Evolutionary conservation across 2,888 invertebrate species (phyloP), one percentile per base, ranked within the genome.

Genomic region (Heterodera filipjevi): DNA sequence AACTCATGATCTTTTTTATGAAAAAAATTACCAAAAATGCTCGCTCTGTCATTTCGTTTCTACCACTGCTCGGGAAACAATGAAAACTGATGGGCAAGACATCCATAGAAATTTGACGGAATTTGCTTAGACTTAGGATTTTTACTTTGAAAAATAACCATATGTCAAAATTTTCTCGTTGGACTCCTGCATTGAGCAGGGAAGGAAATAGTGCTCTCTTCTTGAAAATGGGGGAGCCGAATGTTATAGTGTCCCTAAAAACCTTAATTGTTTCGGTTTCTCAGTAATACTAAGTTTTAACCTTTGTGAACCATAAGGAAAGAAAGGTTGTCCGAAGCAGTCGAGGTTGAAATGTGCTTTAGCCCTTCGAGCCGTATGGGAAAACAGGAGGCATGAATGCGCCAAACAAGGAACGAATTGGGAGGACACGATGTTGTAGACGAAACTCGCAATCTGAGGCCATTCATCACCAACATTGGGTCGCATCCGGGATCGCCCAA

Each of bases 311-410:
- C 16, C 12, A 8, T 74, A 46, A 6, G 74, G 74, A 32, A 74
- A 74, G 16, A 32, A 74, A 0, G 30, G 27, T 22, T 74, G 59
- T 30, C 32, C 32, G n/a, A 6, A 6, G 19, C 44, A 33, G 49
- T 59, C 32, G 6, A 74, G 59, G 27, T 46, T 30, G 27, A 74
- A 74, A 59, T 74, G 16, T 16, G 3, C 27, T 53, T 53, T n/a
- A 74, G n/a, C 3, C 30, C 74, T 14, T 35, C 49, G 16, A 74
- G 59, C 59, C 59, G 3, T 64, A 74, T 46, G 12, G 74, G 74
- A 3, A n/a, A 74, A n/a, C 16, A 74, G 16, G 3, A 74, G 46
- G 46, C 46, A 64, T 12, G 49, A 49, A 30, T 73, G 3, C 74
- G 66, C 66, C 66, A 66, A 66, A 66, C 27, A 6, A 66, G 66